Percentiles rank a stretch among this genome's conserved stretches.
Conservation (phyloP, 2,888 invertebrate species). For the Leptinotarsa peninsularis region DNA sequence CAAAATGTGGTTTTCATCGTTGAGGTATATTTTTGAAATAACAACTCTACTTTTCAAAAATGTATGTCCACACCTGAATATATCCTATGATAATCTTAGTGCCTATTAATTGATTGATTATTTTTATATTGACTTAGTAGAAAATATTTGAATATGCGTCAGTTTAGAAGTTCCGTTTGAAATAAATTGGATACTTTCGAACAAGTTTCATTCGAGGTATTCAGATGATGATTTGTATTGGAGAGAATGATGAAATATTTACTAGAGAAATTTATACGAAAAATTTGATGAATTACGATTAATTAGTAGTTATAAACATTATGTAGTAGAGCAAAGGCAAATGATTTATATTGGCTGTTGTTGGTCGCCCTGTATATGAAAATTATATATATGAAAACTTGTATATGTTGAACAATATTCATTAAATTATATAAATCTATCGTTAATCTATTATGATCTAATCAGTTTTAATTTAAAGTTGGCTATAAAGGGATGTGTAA, state of each 20-base stretch:
- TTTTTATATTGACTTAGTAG: not conserved
- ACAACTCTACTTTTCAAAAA: not conserved
- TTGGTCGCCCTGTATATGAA: conserved; percentile 46
- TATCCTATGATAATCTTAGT: not conserved
- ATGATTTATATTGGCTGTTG: conserved; percentile 37
- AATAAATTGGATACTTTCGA: not conserved
- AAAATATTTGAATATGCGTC: not conserved
- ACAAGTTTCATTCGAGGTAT: not conserved
- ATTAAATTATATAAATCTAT: conserved; percentile 61
- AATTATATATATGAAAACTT: conserved; percentile 49
- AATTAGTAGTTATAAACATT: not conserved
- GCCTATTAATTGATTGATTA: not conserved
- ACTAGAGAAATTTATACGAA: not conserved
- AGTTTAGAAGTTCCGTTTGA: not conserved
- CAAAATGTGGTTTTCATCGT: not conserved
- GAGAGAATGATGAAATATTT: conserved; percentile 1
- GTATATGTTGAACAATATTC: conserved; percentile 59
- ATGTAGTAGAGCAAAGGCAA: conserved; percentile 16
- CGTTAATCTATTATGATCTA: conserved; percentile 63
- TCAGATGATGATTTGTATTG: not conserved
- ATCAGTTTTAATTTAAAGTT: conserved; percentile 62
- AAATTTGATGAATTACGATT: not conserved
- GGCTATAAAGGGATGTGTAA: conserved; percentile 51
- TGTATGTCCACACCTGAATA: not conserved
- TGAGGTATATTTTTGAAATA: not conserved